Conservation (phyloP, 1,140 invertebrate species). For the Aleiodes sp. region DNA sequence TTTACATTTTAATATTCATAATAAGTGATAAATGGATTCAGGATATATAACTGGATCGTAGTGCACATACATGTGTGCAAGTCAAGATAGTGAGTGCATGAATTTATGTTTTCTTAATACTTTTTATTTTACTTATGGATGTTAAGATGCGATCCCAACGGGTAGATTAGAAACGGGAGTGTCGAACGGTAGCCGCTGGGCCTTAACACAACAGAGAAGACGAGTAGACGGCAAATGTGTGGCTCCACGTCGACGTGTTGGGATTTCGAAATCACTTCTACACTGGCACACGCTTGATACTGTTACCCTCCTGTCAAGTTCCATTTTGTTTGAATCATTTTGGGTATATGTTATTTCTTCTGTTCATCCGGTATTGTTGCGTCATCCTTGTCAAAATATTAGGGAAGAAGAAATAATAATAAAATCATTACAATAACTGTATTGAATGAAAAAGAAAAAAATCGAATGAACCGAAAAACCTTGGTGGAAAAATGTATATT, state of each 20-base stretch:
- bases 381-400: neutral
- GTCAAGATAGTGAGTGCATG: neutral
- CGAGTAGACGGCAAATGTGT: neutral
- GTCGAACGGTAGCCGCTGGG: conserved; percentile 23
- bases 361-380: conserved; percentile 6
- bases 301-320: neutral
- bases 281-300: neutral
- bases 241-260: conserved; percentile 14
- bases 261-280: conserved; percentile 19
- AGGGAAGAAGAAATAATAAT: neutral
- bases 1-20: conserved; percentile 17
- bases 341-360: neutral
- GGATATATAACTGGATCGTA: conserved; percentile 13
- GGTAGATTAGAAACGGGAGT: conserved; percentile 28
- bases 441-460: neutral
- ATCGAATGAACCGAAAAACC: too few species aligned
- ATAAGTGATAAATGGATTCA: conserved; percentile 18
- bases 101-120: conserved; percentile 10
- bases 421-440: too few species aligned
- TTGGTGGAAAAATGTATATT: too few species aligned
- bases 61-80: neutral
- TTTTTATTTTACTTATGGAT: neutral
- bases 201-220: conserved; percentile 1
- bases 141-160: conserved; percentile 21
- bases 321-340: neutral